Base-by-base conservation (phyloP, 2,888 invertebrate genomes). In the Parnassius mnemosyne region DNA sequence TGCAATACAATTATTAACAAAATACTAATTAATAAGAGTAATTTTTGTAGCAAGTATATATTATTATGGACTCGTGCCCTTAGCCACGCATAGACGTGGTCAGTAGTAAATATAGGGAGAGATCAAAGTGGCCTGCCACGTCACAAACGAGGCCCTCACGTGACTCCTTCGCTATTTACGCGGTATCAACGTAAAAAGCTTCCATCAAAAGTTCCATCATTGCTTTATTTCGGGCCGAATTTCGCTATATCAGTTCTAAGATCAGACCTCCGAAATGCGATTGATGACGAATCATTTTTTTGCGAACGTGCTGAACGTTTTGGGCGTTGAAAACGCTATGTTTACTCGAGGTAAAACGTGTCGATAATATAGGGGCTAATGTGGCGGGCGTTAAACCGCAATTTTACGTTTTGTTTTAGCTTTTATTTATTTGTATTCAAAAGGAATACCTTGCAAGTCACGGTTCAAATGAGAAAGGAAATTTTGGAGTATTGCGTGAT, bases 261-360 rank as follows among this genome's bases (percentile, higher is more conserved):
- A 65, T 65, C 64, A 63, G 65, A 62, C 64, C 68, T 62, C 65
- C 59, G 60, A 50, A 58, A 58, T 54, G 65, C 67, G 69, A 69
- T 69, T 70, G 68, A 72, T 75, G 75, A 75, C 73, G 69, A 70
- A 71, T 71, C 73, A 72, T 70, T 71, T 73, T 71, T 68, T 47
- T 42, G n/a, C 42, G 43, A 53, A 46, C 51, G 61, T 49, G 49
- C 43, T 52, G 55, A 55, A 5, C 50, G 44, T 52, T 65, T 54
- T 13, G 55, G 34, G 50, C 11, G 49, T 43, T 1, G 61, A 53
- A 53, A 43, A 13, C 46, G 53, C 11, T 42, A 12, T 16, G 53
- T 42, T 60, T 46, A 53, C 46, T 12, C 46, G 12, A 41, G 54
- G 11, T 5, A 41, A 13, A 13, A 55, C 9, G n/a, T 52, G 41